These are phyloP conservation scores for Apotomis capreana DNA, from an alignment of 2,888 invertebrate species.

Conservation along the genomic window DNA sequence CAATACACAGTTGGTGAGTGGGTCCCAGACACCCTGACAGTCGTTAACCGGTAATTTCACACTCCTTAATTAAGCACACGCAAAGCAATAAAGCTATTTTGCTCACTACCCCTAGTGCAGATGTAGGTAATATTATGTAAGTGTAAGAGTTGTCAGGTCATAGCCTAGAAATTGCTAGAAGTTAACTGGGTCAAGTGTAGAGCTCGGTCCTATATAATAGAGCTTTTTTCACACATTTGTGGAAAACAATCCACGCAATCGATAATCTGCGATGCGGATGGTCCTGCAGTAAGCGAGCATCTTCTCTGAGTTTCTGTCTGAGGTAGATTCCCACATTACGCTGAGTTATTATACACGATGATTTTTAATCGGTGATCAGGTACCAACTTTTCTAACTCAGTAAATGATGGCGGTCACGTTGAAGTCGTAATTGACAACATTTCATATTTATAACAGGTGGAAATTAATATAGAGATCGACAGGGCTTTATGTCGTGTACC, in stretches of 20 bases:
- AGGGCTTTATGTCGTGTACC: too few species aligned
- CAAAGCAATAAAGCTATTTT: neutral
- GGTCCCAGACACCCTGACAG: neutral
- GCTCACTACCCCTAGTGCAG: slow-evolving; percentile 11
- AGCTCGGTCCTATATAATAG: slow-evolving; percentile 30
- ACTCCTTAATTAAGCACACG: neutral
- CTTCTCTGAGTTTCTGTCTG: neutral
- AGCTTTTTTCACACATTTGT: slow-evolving; percentile 25
- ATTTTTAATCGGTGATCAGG: too few species aligned
- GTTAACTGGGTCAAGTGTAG: slow-evolving; percentile 38
- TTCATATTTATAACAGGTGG: too few species aligned
- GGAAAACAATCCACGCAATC: slow-evolving; percentile 11
- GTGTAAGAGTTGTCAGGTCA: slow-evolving; percentile 32
- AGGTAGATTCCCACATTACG: neutral
- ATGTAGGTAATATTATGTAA: slow-evolving; percentile 28
- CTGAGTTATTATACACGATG: too few species aligned
- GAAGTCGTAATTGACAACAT: too few species aligned
- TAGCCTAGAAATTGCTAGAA: slow-evolving; percentile 35
- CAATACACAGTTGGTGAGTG: slow-evolving; percentile 7
- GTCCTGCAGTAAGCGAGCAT: slow-evolving; percentile 10
- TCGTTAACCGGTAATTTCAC: neutral
- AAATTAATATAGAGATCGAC: too few species aligned
- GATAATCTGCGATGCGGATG: slow-evolving; percentile 29
- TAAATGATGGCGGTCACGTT: too few species aligned
- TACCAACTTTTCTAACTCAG: too few species aligned